A percentile compares a stretch with the other conserved stretches of the same genome.
Evolutionary conservation across 1,140 invertebrate genomes (phyloP).

Genomic region (Coboldia fuscipes): DNA sequence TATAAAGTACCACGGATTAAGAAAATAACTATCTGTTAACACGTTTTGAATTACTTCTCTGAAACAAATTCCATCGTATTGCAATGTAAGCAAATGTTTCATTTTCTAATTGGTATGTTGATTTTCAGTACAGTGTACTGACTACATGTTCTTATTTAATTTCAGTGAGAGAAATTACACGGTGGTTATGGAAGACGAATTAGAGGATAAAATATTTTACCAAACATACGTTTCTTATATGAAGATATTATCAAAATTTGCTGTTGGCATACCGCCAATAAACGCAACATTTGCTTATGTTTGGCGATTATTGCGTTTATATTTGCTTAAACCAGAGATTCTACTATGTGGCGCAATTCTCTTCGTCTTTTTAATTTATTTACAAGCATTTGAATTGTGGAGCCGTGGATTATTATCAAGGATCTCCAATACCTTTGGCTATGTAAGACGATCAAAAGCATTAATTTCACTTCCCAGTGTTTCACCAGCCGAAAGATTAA

Average conservation of each 20-base stretch:
- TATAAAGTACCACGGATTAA: too few species aligned
- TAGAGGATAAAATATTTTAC: slow-evolving; percentile 66
- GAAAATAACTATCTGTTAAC: too few species aligned
- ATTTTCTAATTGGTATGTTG: slow-evolving; percentile 13
- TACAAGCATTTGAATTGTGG: slow-evolving; percentile 59
- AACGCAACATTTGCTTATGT: slow-evolving; percentile 38
- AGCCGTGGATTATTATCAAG: slow-evolving; percentile 47
- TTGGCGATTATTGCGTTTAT: slow-evolving; percentile 48
- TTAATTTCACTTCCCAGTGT: slow-evolving; percentile 22
- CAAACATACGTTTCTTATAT: slow-evolving; percentile 64
- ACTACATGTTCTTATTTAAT: too few species aligned
- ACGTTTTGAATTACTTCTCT: too few species aligned
- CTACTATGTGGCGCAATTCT: slow-evolving; percentile 39
- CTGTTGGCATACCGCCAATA: slow-evolving; percentile 39
- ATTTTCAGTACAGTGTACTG: slow-evolving; percentile 6
- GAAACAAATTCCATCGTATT: too few species aligned
- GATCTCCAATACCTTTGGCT: slow-evolving; percentile 41
- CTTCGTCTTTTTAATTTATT: slow-evolving; percentile 45
- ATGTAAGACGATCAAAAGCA: slow-evolving; percentile 27
- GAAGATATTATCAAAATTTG: slow-evolving; percentile 58
- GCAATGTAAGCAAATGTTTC: too few species aligned
- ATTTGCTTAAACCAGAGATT: slow-evolving; percentile 55
- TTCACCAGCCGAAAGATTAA: slow-evolving; percentile 29
- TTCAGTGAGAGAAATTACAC: too few species aligned
- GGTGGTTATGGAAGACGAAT: slow-evolving; percentile 71